Evolutionary conservation across 2,113 vertebrate species (phyloP).

Genomic region (human): GRCh38 chr7:51043001-51043500

Average conservation of each 20-base stretch:
- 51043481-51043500: slow-evolving; percentile 81
- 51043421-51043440: slow-evolving; percentile 56
- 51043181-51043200: neutral
- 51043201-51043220: fast-evolving
- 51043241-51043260: fast-evolving
- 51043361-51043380: slow-evolving; percentile 11
- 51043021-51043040: neutral
- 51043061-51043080: neutral
- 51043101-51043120: neutral
- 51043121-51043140: neutral
- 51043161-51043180: neutral
- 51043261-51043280: fast-evolving
- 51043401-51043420: slow-evolving; percentile 80
- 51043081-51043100: fast-evolving
- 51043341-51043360: no score
- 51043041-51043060: no score
- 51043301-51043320: fast-evolving
- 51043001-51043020: neutral
- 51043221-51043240: fast-evolving
- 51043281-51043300: fast-evolving
- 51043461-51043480: slow-evolving; percentile 69
- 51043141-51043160: neutral
- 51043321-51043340: fast-evolving
- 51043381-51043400: slow-evolving; percentile 78
- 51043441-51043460: neutral